These are phyloP conservation scores for Tupiocoris notatus DNA, from an alignment of 2,888 invertebrate genomes.

Conservation along the genomic window DNA sequence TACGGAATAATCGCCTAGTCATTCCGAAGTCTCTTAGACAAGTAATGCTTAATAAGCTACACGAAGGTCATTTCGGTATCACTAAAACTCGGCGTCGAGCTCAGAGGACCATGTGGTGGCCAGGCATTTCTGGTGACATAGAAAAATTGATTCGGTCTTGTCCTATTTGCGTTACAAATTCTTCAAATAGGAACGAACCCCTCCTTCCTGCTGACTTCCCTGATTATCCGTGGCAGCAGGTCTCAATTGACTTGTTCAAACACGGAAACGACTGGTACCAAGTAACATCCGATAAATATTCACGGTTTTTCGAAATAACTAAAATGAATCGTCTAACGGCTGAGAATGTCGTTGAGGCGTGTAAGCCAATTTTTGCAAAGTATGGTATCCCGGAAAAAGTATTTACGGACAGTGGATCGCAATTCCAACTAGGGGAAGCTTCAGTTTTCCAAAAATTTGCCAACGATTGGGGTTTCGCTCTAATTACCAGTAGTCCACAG, in stretches of 20 bases:
- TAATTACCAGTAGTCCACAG: no score
- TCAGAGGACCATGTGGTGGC: conserved; percentile 29
- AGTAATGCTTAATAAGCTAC: conserved; percentile 9
- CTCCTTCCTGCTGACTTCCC: conserved; percentile 13
- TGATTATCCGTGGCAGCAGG: conserved; percentile 14
- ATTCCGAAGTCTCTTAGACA: background rate
- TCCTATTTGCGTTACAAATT: conserved; percentile 12
- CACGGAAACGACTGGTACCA: no score
- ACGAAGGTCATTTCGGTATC: conserved; percentile 28
- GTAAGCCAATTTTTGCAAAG: no score
- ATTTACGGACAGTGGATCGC: no score
- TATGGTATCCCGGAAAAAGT: no score
- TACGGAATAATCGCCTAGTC: background rate
- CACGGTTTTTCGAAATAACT: no score
- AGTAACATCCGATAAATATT: no score
- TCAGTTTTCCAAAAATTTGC: no score
- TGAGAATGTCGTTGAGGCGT: no score
- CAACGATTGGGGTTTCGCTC: no score
- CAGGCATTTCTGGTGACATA: conserved; percentile 15
- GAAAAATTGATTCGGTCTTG: conserved; percentile 5
- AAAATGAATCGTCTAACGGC: no score
- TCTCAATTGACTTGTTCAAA: conserved; percentile 17
- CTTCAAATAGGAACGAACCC: conserved; percentile 15
- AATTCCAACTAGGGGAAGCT: no score
- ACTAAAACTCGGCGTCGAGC: conserved; percentile 17